Base-by-base conservation (phyloP, 2,888 invertebrate genomes). In the Trachelus tabidus region DNA sequence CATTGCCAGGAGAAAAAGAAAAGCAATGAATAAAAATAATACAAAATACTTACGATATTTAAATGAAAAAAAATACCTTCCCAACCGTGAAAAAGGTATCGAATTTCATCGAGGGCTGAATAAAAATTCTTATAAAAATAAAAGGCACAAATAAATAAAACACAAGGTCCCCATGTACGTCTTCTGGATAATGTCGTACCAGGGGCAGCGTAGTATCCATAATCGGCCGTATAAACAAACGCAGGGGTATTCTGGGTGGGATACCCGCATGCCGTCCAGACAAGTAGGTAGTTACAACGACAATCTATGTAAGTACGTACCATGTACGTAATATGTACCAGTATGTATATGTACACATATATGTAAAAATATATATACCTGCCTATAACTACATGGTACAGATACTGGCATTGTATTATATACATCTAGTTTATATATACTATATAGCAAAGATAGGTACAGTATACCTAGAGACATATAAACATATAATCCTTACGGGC, bases 201-300 rank as follows among this genome's bases (percentile, higher is more conserved):
- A 23, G 56, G 23, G 56, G 56, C 56, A 56, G 56, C 56, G 23
- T 56, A 56, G 56, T 56, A 56, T 56, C 56, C 56, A 71, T 71
- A 71, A 71, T 71, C 71, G 71, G 71, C 71, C 71, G 71, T 71
- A 71, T 71, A 71, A 71, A 71, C 71, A 71, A 71, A 71, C 71
- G 71, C 71, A 34, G 31, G 71, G 33, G 33, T 34, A 34, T 56
- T 6, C 74, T 74, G 69, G 33, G 69, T 75, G 71, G 74, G 75
- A 79, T 74, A 76, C 76, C 35, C 77, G 73, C 68, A 78, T 35
- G 69, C 68, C 40, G 30, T 37, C 74, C 78, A 80, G 80, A 80
- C 79, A 83, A 82, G 79, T 79, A 77, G 82, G 73, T 77, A 79
- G 77, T 81, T 84, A 79, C 76, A 82, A 80, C 79, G 82, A 79